Evolutionary conservation across 2,797 vertebrate species (phyloP), one percentile per base, ranked within the genome.

Genomic region (Denticeps clupeoides): DNA sequence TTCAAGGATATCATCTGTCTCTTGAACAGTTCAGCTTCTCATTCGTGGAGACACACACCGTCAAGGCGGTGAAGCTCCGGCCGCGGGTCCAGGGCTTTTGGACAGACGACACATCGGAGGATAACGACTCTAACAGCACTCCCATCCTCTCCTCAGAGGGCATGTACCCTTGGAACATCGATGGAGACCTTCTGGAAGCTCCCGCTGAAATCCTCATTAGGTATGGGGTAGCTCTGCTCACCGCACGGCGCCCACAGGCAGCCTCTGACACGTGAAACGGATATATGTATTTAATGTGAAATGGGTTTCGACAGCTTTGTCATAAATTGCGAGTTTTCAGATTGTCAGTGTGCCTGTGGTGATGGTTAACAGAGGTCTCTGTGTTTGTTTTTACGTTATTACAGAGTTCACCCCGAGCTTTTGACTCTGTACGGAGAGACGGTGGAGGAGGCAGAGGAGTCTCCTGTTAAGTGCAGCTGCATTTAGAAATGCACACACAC

Each of bases 181-280:
- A 97, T 10, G 94, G 94, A 28, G 87, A 97, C 62, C 80, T 98
- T 65, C 70, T 93, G 69, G 81, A 88, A 71, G 81, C 74, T 4
- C 35, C 82, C 3, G 80, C 82, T 6, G 87, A 92, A 60, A 75
- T 96, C 51, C 75, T 89, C 1, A 26, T 96, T 60, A 84, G 84
- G 89, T 93, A 72, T 68, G 67, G 5, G 3, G 7, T 41, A 11
- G 28, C 16, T 7, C 8, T n/a, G 8, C 7, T 7, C 15, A 9
- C 13, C 12, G 37, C 16, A 16, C 13, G 15, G n/a, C 33, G 7
- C 3, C 28, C 29, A n/a, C 29, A 12, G 7, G 21, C 45, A 5
- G 40, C 4, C 32, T 4, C 32, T 29, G 21, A 53, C 4, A 48
- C 18, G 45, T 16, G n/a, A n/a, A n/a, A n/a, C n/a, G n/a, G n/a